These are phyloP conservation scores for Pollicipes pollicipes DNA, from an alignment of 1,140 invertebrate species.

Conservation along the genomic window DNA sequence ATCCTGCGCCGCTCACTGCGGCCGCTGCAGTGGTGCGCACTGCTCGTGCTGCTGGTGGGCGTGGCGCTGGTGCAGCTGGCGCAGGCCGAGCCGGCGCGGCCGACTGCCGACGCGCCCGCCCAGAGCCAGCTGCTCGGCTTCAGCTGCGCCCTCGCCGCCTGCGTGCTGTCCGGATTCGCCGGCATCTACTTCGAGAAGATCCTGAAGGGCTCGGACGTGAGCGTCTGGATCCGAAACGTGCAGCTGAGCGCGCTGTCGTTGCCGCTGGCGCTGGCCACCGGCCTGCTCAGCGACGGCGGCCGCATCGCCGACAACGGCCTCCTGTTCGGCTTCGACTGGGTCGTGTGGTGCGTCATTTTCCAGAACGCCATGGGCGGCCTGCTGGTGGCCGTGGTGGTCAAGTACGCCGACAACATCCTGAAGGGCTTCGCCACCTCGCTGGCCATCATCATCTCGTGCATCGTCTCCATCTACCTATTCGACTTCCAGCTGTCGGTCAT, in stretches of 20 bases:
- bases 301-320: constrained; percentile 41
- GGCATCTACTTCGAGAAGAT: constrained; percentile 99
- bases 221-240: constrained; percentile 92
- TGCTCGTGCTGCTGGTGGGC: constrained; percentile 33
- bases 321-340: constrained; percentile 60
- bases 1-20: constrained; percentile 64
- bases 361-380: constrained; percentile 75
- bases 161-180: constrained; percentile 89
- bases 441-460: constrained; percentile 85
- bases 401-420: constrained; percentile 91
- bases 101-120: constrained; percentile 24
- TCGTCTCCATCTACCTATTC: constrained; percentile 86
- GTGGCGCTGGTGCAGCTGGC: constrained; percentile 56
- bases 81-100: constrained; percentile 25
- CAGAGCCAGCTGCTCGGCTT: constrained; percentile 73
- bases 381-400: constrained; percentile 84
- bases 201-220: constrained; percentile 78
- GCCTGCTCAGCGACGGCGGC: constrained; percentile 25
- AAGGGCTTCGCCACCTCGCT: constrained; percentile 82
- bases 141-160: constrained; percentile 68
- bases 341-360: constrained; percentile 66
- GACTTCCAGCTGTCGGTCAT: constrained; percentile 68
- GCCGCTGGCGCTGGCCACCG: constrained; percentile 51
- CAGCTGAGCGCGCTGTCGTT: constrained; percentile 46
- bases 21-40: constrained; percentile 33